phyloP scores from a whole-genome alignment of 2,888 invertebrate species.

The Metellina segmentata region DNA sequence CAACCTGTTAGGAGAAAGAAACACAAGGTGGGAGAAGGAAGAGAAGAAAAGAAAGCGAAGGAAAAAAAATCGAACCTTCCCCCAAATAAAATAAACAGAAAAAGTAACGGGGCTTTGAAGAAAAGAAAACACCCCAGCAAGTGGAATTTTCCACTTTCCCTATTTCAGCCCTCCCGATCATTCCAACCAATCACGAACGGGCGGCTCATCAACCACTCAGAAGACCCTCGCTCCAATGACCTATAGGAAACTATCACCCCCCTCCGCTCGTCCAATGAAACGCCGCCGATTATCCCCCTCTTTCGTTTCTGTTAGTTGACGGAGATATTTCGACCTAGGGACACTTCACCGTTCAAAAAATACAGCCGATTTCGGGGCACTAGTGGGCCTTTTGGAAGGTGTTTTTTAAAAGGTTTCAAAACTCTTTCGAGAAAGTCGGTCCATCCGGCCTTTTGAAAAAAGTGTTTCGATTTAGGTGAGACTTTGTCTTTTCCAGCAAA shows the following conservation, averaged over 20 bases:
- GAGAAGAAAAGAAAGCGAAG: no score
- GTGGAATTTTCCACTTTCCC: constrained; percentile 72
- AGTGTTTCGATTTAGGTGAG: no score
- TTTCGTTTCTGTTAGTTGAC: constrained; percentile 64
- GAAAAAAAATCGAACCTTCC: constrained; percentile 16
- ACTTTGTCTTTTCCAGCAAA: not conserved
- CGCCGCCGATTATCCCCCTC: constrained; percentile 36
- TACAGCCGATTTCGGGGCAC: constrained; percentile 30
- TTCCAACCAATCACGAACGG: constrained; percentile 68
- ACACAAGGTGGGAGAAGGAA: not conserved
- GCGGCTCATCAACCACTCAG: constrained; percentile 74
- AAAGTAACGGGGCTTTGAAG: constrained; percentile 68
- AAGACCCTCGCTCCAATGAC: constrained; percentile 72
- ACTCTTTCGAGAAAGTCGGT: no score
- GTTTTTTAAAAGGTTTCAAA: constrained; percentile 2
- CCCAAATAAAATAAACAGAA: constrained; percentile 23
- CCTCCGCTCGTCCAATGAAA: constrained; percentile 62
- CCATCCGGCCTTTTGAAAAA: no score
- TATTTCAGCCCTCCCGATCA: constrained; percentile 66
- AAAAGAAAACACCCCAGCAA: constrained; percentile 60
- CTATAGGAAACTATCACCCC: constrained; percentile 71
- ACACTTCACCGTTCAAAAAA: constrained; percentile 71
- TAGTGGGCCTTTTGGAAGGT: not conserved
- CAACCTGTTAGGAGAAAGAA: constrained; percentile 69
- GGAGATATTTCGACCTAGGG: constrained; percentile 64